These are phyloP conservation scores for Nanorana parkeri DNA, from an alignment of 2,113 vertebrate genomes.

Conservation along the genomic window DNA sequence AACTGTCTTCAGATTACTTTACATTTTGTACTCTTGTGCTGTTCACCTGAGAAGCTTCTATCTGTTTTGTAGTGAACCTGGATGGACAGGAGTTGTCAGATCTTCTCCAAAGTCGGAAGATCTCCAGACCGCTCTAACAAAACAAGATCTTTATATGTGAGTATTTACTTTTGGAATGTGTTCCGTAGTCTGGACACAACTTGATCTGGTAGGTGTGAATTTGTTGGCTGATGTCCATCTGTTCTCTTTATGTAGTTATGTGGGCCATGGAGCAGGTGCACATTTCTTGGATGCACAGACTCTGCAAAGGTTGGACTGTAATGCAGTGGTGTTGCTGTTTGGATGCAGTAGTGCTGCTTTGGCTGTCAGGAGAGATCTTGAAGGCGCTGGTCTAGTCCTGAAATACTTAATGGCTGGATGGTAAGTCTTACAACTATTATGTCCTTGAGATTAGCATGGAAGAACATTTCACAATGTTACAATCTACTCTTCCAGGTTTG, in stretches of 20 bases:
- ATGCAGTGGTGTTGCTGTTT: conserved; percentile 81
- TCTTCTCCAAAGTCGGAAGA: conserved; percentile 72
- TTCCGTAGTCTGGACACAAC: background rate
- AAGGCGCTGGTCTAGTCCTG: conserved; percentile 85
- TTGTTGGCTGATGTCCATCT: background rate
- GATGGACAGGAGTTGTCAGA: conserved; percentile 85
- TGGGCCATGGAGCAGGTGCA: conserved; percentile 87
- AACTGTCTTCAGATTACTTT: too few species aligned
- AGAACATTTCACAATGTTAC: too few species aligned
- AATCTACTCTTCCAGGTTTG: too few species aligned
- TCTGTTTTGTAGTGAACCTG: conserved; percentile 69
- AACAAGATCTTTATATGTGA: conserved; percentile 91
- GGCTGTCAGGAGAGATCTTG: conserved; percentile 81
- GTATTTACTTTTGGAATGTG: conserved; percentile 58
- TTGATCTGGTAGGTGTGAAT: too few species aligned
- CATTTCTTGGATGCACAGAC: conserved; percentile 80
- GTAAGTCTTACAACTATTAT: conserved; percentile 69
- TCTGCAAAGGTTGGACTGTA: conserved; percentile 76
- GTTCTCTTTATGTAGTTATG: conserved; percentile 72
- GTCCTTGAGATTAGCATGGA: too few species aligned
- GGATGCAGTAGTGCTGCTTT: conserved; percentile 92
- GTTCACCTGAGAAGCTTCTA: background rate
- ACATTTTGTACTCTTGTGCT: background rate
- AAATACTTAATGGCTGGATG: conserved; percentile 91
- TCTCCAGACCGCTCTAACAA: conserved; percentile 78